Conservation (phyloP, 2,888 invertebrate species). For the Tetheella fluctuosa region DNA sequence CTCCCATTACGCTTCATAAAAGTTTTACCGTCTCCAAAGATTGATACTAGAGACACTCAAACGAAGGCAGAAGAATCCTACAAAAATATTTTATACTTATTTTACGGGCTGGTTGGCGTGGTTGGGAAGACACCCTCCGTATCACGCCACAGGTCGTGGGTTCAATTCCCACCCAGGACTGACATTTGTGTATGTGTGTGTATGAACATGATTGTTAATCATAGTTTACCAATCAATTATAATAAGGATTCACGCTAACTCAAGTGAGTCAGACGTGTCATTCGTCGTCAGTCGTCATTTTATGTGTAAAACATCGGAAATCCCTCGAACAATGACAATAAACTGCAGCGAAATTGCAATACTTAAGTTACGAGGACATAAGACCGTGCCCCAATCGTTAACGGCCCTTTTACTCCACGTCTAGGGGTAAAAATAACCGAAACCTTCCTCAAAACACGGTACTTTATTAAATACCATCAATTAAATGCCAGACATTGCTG, state of each 20-base stretch:
- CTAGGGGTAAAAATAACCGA: constrained; percentile 6
- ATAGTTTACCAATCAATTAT: not conserved
- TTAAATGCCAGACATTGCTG: constrained; percentile 13
- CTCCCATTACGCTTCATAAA: too few species aligned
- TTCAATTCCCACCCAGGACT: too few species aligned
- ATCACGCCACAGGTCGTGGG: too few species aligned
- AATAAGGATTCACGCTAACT: not conserved
- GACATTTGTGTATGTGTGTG: too few species aligned
- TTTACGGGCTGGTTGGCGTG: too few species aligned
- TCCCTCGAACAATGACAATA: constrained; percentile 1
- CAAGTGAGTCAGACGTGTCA: not conserved
- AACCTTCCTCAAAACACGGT: not conserved
- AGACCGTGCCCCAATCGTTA: not conserved
- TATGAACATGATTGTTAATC: too few species aligned
- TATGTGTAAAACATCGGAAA: constrained; percentile 3
- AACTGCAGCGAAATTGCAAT: constrained; percentile 10
- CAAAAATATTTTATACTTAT: not conserved
- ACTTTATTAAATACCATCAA: constrained; percentile 8
- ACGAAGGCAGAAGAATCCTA: too few species aligned
- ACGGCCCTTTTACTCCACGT: constrained; percentile 3
- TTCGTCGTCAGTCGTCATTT: constrained; percentile 1
- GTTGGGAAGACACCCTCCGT: too few species aligned
- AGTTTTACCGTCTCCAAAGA: not conserved
- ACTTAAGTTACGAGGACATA: constrained; percentile 2
- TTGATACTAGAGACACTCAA: not conserved